Evolutionary conservation across 2,797 vertebrate genomes (phyloP), one percentile per base, ranked within the genome.

Genomic region (Urocyon cinereoargenteus): DNA sequence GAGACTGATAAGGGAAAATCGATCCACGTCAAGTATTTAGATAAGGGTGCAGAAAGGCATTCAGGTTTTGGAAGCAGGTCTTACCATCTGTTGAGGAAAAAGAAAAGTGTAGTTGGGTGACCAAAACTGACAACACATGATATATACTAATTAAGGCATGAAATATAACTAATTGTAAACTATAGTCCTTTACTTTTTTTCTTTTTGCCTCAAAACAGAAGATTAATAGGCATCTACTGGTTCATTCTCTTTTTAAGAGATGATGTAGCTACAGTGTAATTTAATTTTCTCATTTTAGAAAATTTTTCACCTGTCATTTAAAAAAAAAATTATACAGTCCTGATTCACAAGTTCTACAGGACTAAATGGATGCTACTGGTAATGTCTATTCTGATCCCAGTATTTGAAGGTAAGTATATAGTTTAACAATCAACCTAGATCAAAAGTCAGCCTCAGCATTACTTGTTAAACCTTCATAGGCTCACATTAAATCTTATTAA

Each of bases 151-250:
- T 55, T 70, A 70, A 70, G 24, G 59, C 40, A 12, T 57, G 64
- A 87, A 24, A 72, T 61, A 40, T 36, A 85, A 83, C 73, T 68
- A 66, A 79, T 64, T 92, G 70, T 68, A 77, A 77, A 49, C 36
- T 82, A 31, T 19, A 77, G 24, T 51, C 59, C 19, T 51, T n/a
- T 14, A 21, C n/a, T 78, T 75, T n/a, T 78, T 75, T n/a, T 84
- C 22, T 87, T 75, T 88, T 87, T 83, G 53, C 24, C 45, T 92
- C 75, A 49, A 87, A 87, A 75, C 45, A 82, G 28, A 86, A 91
- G 53, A 26, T 49, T 88, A 75, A 21, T 88, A 83, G 40, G 19
- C 68, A 83, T 15, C 34, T 68, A 61, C 11, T 51, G 89, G 36
- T 57, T 12, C 34, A 84, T 89, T 40, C 51, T n/a, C n/a, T 57